Base-by-base conservation (phyloP, 2,797 vertebrate genomes). In the Gastrophryne carolinensis region DNA sequence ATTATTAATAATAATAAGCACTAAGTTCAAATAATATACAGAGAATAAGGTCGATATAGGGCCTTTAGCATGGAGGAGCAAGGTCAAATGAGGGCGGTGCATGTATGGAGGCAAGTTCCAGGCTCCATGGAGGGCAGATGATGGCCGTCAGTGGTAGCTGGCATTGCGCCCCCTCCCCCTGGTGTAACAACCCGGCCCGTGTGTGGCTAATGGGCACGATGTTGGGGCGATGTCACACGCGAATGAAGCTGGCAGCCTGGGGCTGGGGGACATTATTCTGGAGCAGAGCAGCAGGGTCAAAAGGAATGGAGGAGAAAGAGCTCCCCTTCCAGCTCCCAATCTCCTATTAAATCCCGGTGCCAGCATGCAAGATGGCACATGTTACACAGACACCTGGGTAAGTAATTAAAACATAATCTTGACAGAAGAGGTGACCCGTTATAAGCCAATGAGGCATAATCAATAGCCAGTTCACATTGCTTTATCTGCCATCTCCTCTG, bases 401-500 rank as follows among this genome's bases (percentile, higher is more conserved):
- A 47, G 58, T 76, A 76, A 76, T 76, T 76, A 76, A 76, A 63
- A 76, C 64, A 67, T 76, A 64, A 76, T 44, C 47, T 63, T 75
- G 72, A 75, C 72, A 75, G 63, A 75, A 35, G 62, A 75, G 54
- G 53, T 76, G 74, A 76, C 65, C 66, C 58, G 58, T 34, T 56
- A 70, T 56, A 63, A 76, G 24, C 37, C 74, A 63, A 54, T 76
- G 74, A 63, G 49, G 63, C 66, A 34, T 56, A 76, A 76, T 76
- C 74, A 76, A 76, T 76, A 70, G 49, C 17, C 39, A 32, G 57
- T 70, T 26, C 74, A 70, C 27, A 17, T 41, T 32, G 9, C 32
- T 63, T 6, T 34, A 65, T 65, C 35, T 49, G 27, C 19, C n/a
- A n/a, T n/a, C n/a, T n/a, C n/a, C n/a, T n/a, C n/a, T n/a, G n/a